phyloP scores from a whole-genome alignment of 2,797 vertebrate genomes.

The Synanceia verrucosa region DNA sequence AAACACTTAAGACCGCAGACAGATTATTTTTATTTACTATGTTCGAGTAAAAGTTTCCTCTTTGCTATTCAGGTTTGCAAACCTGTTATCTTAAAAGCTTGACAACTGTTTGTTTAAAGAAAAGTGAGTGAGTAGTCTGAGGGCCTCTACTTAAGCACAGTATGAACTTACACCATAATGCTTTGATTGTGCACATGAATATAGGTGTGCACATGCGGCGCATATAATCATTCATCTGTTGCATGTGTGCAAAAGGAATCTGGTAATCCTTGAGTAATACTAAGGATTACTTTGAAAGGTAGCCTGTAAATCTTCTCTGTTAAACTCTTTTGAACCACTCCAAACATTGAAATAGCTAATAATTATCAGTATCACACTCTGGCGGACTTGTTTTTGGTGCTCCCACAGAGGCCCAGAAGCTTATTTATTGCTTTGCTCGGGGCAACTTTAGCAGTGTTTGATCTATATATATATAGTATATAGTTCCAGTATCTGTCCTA shows the following conservation, averaged over 20 bases:
- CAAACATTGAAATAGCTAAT: slow-evolving; percentile 13
- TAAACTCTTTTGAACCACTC: slow-evolving; percentile 24
- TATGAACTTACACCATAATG: background rate
- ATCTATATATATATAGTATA: too few species aligned
- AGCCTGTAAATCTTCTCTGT: slow-evolving; percentile 5
- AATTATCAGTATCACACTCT: slow-evolving; percentile 27
- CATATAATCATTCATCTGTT: slow-evolving; percentile 4
- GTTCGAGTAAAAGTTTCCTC: background rate
- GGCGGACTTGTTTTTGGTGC: slow-evolving; percentile 3
- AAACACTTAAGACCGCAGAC: background rate
- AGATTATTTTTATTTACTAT: background rate
- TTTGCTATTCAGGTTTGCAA: background rate
- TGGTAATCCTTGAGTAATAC: slow-evolving; percentile 21
- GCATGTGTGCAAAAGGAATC: background rate
- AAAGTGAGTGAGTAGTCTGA: background rate
- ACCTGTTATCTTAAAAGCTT: background rate
- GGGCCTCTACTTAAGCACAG: background rate
- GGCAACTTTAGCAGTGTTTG: background rate
- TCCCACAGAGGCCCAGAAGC: background rate
- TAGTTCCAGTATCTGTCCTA: background rate
- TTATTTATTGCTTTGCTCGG: background rate
- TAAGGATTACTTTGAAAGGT: slow-evolving; percentile 3
- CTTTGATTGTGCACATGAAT: background rate
- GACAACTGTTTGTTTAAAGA: background rate
- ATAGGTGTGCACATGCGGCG: background rate